Base-by-base conservation (phyloP, 2,113 vertebrate genomes). In the Strigops habroptila region DNA sequence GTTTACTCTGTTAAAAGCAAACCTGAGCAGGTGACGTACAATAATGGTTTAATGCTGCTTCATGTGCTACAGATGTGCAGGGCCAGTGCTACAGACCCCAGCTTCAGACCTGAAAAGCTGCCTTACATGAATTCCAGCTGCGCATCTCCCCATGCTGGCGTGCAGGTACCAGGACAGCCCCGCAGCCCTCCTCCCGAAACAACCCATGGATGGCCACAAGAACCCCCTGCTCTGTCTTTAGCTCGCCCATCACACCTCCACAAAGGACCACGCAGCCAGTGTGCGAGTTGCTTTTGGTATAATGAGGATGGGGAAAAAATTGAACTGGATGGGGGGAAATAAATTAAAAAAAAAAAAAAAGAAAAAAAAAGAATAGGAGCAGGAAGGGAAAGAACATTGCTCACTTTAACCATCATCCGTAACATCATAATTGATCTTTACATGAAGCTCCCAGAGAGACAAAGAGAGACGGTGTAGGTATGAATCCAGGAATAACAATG, bases 401-500 rank as follows among this genome's bases (percentile, higher is more conserved):
- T 88, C 48, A 33, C 49, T 85, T 57, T 51, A 76, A 35, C 33
- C 44, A 55, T 60, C 52, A 60, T 46, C 75, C 2, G 4, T 90
- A 93, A 55, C 63, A 82, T 65, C 5, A 1, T 30, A 41, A 82
- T 73, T 92, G 70, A 80, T 90, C 79, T 86, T 78, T 39, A 28
- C 7, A 14, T 13, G 49, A 83, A 59, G 48, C 23, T 95, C 39
- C 67, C 67, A 27, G 78, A 64, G 74, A 84, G 60, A 57, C n/a
- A 73, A 39, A 80, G 68, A 65, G 62, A 73, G 60, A 46, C 7
- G 0, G 43, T 18, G 25, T 14, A 55, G 59, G 44, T 82, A 69
- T 73, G 86, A 88, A 88, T 60, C 71, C 83, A 86, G 86, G 80
- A 93, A 82, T 88, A 93, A 90, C 84, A 91, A 79, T 6, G 48